Evolutionary conservation across 2,797 vertebrate genomes (phyloP).

Genomic region (Siniperca obscura): DNA sequence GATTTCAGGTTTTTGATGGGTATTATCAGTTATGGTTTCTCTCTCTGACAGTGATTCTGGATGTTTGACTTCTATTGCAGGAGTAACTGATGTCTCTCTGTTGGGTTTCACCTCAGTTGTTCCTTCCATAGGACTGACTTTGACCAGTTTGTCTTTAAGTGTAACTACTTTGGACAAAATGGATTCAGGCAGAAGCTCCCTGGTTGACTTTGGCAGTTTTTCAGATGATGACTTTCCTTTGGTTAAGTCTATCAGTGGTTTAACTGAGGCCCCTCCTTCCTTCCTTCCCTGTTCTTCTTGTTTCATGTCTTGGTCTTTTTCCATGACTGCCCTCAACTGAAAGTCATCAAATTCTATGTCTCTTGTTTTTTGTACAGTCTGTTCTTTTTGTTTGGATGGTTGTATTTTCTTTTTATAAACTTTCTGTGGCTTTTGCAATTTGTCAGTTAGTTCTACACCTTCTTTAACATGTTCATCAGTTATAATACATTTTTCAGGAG

Average conservation of each 20-base stretch:
- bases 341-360: not conserved
- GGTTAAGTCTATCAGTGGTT: not conserved
- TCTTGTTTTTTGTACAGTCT: not conserved
- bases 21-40: not conserved
- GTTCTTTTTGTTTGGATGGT: not conserved
- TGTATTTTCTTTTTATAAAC: not conserved
- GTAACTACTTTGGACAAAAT: slow-evolving; percentile 21
- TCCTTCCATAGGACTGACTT: slow-evolving; percentile 12
- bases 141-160: slow-evolving; percentile 35
- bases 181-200: not conserved
- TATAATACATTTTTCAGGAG: not conserved
- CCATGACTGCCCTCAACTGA: not conserved
- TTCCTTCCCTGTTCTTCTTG: not conserved
- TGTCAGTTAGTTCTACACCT: not conserved
- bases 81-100: not conserved
- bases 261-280: not conserved
- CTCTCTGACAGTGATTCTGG: not conserved
- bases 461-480: not conserved
- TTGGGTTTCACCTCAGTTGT: slow-evolving; percentile 16
- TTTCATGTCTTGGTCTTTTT: not conserved
- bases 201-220: not conserved
- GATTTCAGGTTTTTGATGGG: not conserved
- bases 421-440: not conserved
- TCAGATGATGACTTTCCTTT: not conserved
- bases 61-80: not conserved